Conservation (phyloP, 2,888 invertebrate genomes). For the Notodonta dromedarius region DNA sequence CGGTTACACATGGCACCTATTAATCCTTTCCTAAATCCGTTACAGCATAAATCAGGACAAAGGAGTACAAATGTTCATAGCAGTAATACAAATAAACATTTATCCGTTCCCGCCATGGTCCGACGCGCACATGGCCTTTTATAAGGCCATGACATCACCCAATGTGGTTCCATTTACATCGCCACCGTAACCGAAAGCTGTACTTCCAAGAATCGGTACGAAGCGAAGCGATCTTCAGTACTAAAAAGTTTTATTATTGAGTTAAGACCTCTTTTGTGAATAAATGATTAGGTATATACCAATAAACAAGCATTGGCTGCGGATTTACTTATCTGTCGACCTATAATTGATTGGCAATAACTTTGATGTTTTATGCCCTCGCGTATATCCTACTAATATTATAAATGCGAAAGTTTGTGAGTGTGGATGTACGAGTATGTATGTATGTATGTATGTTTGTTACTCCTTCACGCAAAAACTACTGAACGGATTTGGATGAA, state of each 20-base stretch:
- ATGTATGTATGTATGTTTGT: no score
- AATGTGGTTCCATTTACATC: conserved; percentile 52
- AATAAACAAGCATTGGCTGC: no score
- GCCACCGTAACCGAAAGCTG: conserved; percentile 33
- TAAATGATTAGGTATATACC: background rate
- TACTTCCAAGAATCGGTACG: conserved; percentile 48
- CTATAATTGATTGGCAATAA: no score
- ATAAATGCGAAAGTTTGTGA: no score
- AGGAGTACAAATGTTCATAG: conserved; percentile 2
- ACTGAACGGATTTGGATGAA: no score
- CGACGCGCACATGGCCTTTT: conserved; percentile 57
- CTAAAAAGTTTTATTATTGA: conserved; percentile 6
- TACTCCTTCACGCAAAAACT: no score
- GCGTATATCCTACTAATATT: no score
- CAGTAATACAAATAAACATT: conserved; percentile 38
- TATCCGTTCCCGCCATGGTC: conserved; percentile 52
- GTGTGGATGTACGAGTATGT: no score
- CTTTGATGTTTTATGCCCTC: no score
- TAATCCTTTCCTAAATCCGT: background rate
- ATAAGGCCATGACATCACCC: conserved; percentile 59
- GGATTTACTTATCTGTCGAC: no score
- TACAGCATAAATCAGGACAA: conserved; percentile 16
- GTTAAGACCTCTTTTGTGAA: background rate
- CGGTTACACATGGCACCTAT: background rate
- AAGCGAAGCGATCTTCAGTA: conserved; percentile 30